Base-by-base conservation (phyloP, 2,888 invertebrate genomes). In the Hemaris fuciformis region DNA sequence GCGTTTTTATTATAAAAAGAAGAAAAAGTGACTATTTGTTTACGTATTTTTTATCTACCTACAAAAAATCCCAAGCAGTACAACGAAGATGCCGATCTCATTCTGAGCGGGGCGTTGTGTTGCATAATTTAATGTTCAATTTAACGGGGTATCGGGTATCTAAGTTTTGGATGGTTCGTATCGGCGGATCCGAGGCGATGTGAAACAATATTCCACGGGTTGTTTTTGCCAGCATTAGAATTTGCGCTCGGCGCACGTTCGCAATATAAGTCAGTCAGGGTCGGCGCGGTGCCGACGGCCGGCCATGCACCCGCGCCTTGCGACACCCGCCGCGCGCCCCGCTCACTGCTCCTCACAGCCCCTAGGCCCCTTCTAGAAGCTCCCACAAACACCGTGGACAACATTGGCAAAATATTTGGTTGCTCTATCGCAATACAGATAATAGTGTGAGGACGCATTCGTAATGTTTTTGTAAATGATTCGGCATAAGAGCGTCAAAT, bases 201-300 rank as follows among this genome's bases (percentile, higher is more conserved):
- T 77, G 80, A 77, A 79, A 83, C 76, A 81, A 79, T 83, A 85
- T 84, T 80, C 79, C 76, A 75, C 77, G 76, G 80, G 79, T 81
- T 80, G 85, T 84, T 83, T 89, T 89, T 77, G 88, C 88, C 78
- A 87, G 85, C 83, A 84, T 88, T 89, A 91, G 91, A 90, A 89
- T 91, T 91, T 88, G 91, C 90, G 90, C 88, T 83, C 89, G 81
- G 83, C 84, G 88, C 91, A 89, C 90, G 89, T 88, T 90, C 82
- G 87, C 83, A 84, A 90, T 90, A 89, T 91, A 92, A 91, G 91
- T 92, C 88, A 91, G 92, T 92, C 92, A 92, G 91, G 91, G 92
- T 91, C 91, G 91, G 75, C 77, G 84, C 87, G 88, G 91, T 89
- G 91, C 91, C 91, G 91, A 90, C 84, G 91, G 84, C 90, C 91